Percentiles rank a stretch among this genome's conserved stretches.
Conservation (phyloP, 2,797 vertebrate genomes). For the Macropodus opercularis region DNA sequence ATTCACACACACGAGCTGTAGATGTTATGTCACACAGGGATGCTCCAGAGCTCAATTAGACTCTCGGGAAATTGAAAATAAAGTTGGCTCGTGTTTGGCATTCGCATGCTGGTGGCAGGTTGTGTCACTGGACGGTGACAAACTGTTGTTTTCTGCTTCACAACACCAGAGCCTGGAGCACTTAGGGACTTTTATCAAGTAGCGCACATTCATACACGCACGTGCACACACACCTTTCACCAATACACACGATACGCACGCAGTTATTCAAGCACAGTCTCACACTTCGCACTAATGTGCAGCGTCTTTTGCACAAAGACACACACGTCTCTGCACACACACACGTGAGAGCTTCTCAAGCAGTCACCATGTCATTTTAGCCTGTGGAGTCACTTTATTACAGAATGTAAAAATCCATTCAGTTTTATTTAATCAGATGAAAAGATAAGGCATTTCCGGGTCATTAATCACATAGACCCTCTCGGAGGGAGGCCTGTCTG, state of each 20-base stretch:
- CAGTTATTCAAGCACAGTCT: conserved; percentile 34
- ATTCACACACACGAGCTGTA: conserved; percentile 5
- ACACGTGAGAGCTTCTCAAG: conserved; percentile 78
- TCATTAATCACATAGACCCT: conserved; percentile 92
- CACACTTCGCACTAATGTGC: conserved; percentile 32
- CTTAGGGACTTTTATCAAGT: conserved; percentile 87
- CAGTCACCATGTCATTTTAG: conserved; percentile 83
- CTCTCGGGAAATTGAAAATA: conserved; percentile 67
- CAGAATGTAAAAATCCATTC: conserved; percentile 96
- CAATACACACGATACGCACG: conserved; percentile 24
- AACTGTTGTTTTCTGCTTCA: conserved; percentile 94
- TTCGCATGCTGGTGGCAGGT: conserved; percentile 80
- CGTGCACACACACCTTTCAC: conserved; percentile 63
- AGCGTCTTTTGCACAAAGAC: background rate
- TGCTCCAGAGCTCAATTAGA: conserved; percentile 63
- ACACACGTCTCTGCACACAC: background rate
- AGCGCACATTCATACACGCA: conserved; percentile 38
- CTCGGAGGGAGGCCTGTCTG: conserved; percentile 85
- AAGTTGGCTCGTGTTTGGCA: conserved; percentile 65
- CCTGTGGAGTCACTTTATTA: conserved; percentile 92
- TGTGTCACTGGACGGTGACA: conserved; percentile 86
- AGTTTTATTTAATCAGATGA: conserved; percentile 97
- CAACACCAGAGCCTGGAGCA: conserved; percentile 77
- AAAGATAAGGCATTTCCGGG: conserved; percentile 95
- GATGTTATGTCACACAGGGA: conserved; percentile 36